These are phyloP conservation scores for Physocephala rufipes DNA, from an alignment of 2,888 invertebrate genomes.

Conservation along the genomic window DNA sequence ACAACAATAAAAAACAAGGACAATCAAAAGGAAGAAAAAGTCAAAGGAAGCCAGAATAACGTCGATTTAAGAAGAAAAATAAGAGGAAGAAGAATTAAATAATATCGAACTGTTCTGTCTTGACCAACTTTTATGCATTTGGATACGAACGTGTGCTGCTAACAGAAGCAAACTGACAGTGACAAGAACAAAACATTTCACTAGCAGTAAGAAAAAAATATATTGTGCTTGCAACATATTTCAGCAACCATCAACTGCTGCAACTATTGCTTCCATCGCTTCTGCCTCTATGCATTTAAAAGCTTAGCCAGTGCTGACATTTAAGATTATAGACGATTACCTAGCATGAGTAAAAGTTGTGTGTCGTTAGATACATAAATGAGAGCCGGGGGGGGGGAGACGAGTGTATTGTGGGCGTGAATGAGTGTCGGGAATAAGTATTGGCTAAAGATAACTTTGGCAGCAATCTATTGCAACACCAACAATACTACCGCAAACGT, in stretches of 20 bases:
- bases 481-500: background rate
- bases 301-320: conserved; percentile 4
- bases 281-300: background rate
- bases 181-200: background rate
- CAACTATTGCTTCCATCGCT: background rate
- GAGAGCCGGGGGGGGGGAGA: background rate
- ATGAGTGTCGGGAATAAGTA: background rate
- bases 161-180: background rate
- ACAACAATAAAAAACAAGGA: conserved; percentile 9
- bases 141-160: background rate
- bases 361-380: background rate
- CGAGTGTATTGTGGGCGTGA: background rate
- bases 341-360: background rate
- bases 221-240: background rate
- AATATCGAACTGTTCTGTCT: conserved; percentile 52
- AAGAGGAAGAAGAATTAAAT: conserved; percentile 36
- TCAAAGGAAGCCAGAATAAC: conserved; percentile 7
- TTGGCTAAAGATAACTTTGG: conserved; percentile 33
- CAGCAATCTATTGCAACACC: conserved; percentile 6
- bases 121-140: conserved; percentile 47
- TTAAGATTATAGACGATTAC: conserved; percentile 14
- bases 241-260: background rate
- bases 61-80: background rate
- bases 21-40: background rate
- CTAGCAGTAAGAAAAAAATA: conserved; percentile 1